A percentile compares a stretch with the other conserved stretches of the same genome.
These are phyloP conservation scores for Balaeniceps rex DNA, from an alignment of 2,113 vertebrate species.

Conservation along the genomic window DNA sequence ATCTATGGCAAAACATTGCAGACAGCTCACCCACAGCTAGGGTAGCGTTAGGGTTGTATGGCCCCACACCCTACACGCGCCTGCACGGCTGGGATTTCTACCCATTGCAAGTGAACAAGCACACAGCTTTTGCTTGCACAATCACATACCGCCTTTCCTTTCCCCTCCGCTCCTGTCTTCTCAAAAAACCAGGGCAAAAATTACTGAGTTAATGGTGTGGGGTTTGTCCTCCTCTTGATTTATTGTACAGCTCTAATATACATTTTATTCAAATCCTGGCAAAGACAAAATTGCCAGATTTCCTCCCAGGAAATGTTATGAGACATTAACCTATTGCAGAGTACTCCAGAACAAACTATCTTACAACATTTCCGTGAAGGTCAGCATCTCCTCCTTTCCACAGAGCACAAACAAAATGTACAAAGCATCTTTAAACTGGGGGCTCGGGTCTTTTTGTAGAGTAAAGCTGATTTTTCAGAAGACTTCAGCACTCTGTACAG, in stretches of 20 bases:
- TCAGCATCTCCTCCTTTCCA: background rate
- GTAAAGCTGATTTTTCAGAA: background rate
- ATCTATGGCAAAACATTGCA: background rate
- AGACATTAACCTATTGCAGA: background rate
- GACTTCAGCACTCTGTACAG: background rate
- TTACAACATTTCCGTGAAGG: background rate
- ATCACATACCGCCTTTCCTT: background rate
- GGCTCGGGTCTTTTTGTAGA: background rate
- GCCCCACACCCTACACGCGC: background rate
- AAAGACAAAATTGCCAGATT: background rate
- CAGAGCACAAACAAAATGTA: background rate
- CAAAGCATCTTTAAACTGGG: background rate
- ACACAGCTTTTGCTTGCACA: background rate
- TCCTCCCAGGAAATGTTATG: background rate
- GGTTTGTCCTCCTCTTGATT: background rate
- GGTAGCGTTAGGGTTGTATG: background rate
- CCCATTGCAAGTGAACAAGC: background rate
- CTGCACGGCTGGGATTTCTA: background rate
- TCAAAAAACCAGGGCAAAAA: background rate
- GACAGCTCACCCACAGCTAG: fast-evolving
- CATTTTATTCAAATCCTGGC: background rate
- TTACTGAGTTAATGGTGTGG: background rate
- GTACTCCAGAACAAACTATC: background rate
- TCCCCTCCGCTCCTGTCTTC: background rate
- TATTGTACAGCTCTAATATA: background rate